Evolutionary conservation across 2,888 invertebrate genomes (phyloP), one percentile per base, ranked within the genome.

Genomic region (Ceramica pisi): DNA sequence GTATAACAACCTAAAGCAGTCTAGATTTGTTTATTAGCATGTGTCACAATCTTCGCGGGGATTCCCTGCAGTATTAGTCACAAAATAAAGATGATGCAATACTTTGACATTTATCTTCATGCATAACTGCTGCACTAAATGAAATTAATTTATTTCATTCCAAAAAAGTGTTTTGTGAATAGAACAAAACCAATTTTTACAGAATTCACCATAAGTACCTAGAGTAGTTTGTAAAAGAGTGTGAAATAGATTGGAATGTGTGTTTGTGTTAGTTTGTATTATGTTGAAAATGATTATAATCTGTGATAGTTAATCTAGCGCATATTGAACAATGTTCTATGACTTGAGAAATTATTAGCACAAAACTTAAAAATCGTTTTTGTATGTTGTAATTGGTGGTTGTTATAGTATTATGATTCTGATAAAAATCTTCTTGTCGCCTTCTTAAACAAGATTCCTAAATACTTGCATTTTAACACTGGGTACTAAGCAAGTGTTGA

Each of bases 281-380:
- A 14, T 5, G 21, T 48, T 41, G 44, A 21, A 55, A 60, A 60
- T 71, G 21, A 23, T 77, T 71, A 35, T 46, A 41, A 79, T 77
- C 78, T 79, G 78, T 79, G 78, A 79, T 79, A 79, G 41, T 69
- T 59, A 51, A 51, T 79, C 50, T 55, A 50, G 59, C 73, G 73
- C 67, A 56, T 79, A 79, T 62, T 26, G 51, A 73, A 79, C 38
- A 73, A 14, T 63, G 56, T 72, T 65, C 48, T 78, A 78, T 78
- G 78, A 78, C 48, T 0, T 46, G 35, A 55, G 16, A 59, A 64
- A 71, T 78, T 71, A 71, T 64, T 48, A 46, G 53, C 79, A 62
- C 59, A 71, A 78, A 53, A 26, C 9, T 41, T 53, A 38, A 21
- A 61, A 72, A 3, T 44, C 51, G 10, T 56, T 46, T 21, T 55